Evolutionary conservation across 2,797 vertebrate species (phyloP), one percentile per base, ranked within the genome.

Genomic region (Oceanodroma leucorhoa): DNA sequence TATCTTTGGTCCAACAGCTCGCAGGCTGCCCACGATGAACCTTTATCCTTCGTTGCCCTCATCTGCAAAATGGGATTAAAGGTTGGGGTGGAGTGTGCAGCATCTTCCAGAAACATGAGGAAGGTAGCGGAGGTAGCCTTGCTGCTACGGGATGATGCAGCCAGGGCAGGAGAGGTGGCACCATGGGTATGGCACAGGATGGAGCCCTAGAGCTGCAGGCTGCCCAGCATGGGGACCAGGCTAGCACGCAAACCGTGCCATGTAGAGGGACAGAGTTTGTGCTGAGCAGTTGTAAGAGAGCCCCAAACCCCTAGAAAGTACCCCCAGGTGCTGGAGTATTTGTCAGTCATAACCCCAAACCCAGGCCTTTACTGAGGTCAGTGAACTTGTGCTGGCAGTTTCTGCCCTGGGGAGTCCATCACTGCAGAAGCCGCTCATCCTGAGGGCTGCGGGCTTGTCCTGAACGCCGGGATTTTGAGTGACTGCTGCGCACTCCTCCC

Each of bases 1-100:
- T 94, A 88, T 55, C 75, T 78, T 53, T 38, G 76, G 72, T 95
- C 65, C 53, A 75, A 77, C 72, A 83, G 61, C 72, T 90, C 57
- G 8, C 27, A 6, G 12, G 64, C 41, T 73, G 67, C 71, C n/a
- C 54, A 5, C 0, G 2, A 38, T 16, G 69, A 80, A 77, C 7
- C 5, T 86, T 94, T 43, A 86, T 78, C 43, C 72, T 88, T 88
- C 19, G 3, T 9, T 86, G 43, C 69, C 45, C 32, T 55, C 61
- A 51, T 73, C 38, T 62, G 83, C 45, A 45, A 78, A 92, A 90
- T 3, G 20, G 65, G 34, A 83, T 53, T 61, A 67, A 80, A 70
- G 24, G 24, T 79, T 50, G 46, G 43, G 18, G 20, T 23, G 30
- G 45, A 64, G 55, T 0, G 0, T 41, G 73, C 18, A 71, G 19